A percentile compares a stretch with the other conserved stretches of the same genome.
phyloP scores from a whole-genome alignment of 1,140 invertebrate species.

The Neodiprion lecontei region DNA sequence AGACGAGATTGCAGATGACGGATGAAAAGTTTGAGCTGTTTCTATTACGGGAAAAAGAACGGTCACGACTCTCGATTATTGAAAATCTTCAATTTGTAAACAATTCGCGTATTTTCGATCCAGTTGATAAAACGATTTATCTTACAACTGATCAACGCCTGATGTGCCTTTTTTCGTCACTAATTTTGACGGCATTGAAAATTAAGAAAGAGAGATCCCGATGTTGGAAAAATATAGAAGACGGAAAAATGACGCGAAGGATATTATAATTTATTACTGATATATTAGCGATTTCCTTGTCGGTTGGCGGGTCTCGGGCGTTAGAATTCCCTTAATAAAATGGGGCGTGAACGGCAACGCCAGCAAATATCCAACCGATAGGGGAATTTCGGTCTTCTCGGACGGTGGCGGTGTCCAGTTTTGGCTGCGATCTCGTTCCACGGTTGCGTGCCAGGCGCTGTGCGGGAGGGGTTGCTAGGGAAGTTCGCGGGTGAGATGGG shows the following conservation, averaged over 20 bases:
- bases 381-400: slow-evolving; percentile 48
- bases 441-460: slow-evolving; percentile 27
- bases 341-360: slow-evolving; percentile 55
- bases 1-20: no score
- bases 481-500: slow-evolving; percentile 35
- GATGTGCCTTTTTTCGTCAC: no score
- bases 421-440: not conserved
- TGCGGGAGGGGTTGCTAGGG: slow-evolving; percentile 20
- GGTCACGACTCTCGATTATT: no score
- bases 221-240: not conserved
- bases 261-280: not conserved
- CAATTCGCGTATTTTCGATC: no score
- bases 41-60: no score
- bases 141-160: no score
- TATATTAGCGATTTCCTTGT: not conserved
- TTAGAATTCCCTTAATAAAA: slow-evolving; percentile 57
- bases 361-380: slow-evolving; percentile 57
- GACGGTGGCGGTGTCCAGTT: slow-evolving; percentile 37
- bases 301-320: slow-evolving; percentile 11
- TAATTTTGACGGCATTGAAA: no score
- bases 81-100: no score
- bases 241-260: not conserved
- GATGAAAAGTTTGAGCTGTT: no score
- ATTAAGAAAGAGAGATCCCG: no score
- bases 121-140: no score